Base-by-base conservation (phyloP, 92 coral and sea anemone genomes). In the Phymanthus crucifer region DNA sequence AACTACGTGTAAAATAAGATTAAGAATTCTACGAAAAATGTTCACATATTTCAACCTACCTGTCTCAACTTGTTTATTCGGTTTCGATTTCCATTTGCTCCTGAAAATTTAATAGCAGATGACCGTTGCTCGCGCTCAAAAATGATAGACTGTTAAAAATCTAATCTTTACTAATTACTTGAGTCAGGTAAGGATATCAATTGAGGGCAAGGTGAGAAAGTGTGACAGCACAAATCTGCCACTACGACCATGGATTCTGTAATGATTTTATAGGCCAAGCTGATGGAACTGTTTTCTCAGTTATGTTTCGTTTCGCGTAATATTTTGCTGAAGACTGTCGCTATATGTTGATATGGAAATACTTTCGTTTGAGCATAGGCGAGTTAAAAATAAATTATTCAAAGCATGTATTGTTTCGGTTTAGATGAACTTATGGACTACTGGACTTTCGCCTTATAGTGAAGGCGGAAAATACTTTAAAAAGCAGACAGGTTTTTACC, bases 251-350 rank as follows among this genome's bases (percentile, higher is more conserved):
- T 27, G 34, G 29, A 61, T 34, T 61, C n/a, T 24, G 34, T 24
- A 61, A 18, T 29, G 68, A 61, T 29, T 61, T 27, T 12, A 29
- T 61, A 12, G 10, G 68, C 34, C 32, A 27, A 61, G 68, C 68
- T 61, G 68, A 61, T 61, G 3, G 26, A 61, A 61, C 32, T 24
- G 12, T 24, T 24, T 26, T 61, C 31, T 12, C 64, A 11, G 27
- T 26, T 61, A 74, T 75, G 79, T 75, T 75, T 75, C 79, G 79
- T 57, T 75, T 75, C 70, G 66, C 45, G 18, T n/a, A n/a, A n/a
- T 74, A 19, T 24, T 35, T 31, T 52, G 33, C 79, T 56, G 48
- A 35, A 75, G 38, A 33, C 69, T 24, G 68, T 61, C 68, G 32
- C 29, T 61, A 24, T 29, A 29, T 61, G 68, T 61, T 61, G 29